A percentile compares a stretch with the other conserved stretches of the same genome.
Conservation (phyloP, 2,113 vertebrate species). For the Gambusia holbrooki region DNA sequence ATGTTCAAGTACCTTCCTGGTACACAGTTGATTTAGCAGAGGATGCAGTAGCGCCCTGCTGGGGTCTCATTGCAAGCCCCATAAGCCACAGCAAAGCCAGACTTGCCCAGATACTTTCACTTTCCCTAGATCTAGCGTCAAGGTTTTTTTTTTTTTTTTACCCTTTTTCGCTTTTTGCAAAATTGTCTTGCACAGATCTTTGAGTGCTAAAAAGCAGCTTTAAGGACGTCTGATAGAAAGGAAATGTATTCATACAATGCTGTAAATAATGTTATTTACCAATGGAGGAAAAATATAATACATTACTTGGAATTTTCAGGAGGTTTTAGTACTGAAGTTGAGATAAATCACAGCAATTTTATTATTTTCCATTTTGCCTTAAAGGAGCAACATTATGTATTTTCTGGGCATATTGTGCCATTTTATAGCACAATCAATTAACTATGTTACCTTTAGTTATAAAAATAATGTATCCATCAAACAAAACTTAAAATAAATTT, state of each 20-base stretch:
- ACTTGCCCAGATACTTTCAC: constrained; percentile 42
- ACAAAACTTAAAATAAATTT: no score
- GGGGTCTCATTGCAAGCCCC: constrained; percentile 56
- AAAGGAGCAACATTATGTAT: no score
- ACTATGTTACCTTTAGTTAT: no score
- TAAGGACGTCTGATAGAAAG: constrained; percentile 33
- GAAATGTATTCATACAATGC: constrained; percentile 21
- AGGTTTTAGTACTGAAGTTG: no score
- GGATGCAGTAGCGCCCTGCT: constrained; percentile 51
- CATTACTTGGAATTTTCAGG: not conserved
- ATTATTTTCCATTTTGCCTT: no score
- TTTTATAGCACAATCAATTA: no score
- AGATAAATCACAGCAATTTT: no score
- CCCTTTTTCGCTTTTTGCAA: constrained; percentile 9
- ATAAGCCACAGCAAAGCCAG: constrained; percentile 39
- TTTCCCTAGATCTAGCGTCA: constrained; percentile 24
- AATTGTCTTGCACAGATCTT: constrained; percentile 43
- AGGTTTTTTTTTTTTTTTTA: constrained; percentile 18
- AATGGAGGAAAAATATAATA: not conserved
- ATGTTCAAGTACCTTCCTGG: constrained; percentile 40
- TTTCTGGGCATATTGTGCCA: no score
- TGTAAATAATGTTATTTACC: not conserved
- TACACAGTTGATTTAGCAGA: constrained; percentile 60
- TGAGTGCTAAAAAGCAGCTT: constrained; percentile 21
- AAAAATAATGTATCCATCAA: no score